Percentiles rank a stretch among this genome's conserved stretches.
These are phyloP conservation scores for Cariama cristata DNA, from an alignment of 2,113 vertebrate genomes.

Conservation along the genomic window DNA sequence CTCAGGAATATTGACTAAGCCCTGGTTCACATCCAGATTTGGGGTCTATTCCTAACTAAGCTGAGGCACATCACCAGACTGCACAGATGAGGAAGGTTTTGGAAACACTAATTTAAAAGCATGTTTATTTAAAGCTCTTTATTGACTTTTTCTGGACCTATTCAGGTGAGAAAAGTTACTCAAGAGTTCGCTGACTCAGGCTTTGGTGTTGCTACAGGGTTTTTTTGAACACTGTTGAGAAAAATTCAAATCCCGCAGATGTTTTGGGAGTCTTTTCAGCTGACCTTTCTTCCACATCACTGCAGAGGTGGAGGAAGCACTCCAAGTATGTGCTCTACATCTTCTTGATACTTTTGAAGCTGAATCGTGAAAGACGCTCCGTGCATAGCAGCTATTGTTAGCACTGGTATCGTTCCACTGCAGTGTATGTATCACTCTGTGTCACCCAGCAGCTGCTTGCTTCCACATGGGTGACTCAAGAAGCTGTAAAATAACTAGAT, in stretches of 20 bases:
- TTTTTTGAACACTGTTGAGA: not conserved
- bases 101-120: not conserved
- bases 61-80: not conserved
- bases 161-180: not conserved
- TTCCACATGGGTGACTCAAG: slow-evolving; percentile 26
- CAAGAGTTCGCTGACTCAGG: not conserved
- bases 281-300: not conserved
- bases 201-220: not conserved
- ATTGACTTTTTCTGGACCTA: not conserved
- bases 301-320: not conserved
- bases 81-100: not conserved
- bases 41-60: not conserved
- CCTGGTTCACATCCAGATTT: not conserved
- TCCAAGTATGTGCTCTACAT: not conserved
- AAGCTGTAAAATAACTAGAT: slow-evolving; percentile 14
- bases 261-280: not conserved
- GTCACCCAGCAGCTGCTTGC: not conserved
- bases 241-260: not conserved
- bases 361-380: not conserved
- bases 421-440: not conserved
- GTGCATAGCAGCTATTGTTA: not conserved
- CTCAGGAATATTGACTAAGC: not conserved
- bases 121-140: not conserved
- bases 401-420: not conserved
- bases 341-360: not conserved